These are phyloP conservation scores for Bombylius discolor DNA, from an alignment of 2,888 invertebrate species.

Conservation along the genomic window DNA sequence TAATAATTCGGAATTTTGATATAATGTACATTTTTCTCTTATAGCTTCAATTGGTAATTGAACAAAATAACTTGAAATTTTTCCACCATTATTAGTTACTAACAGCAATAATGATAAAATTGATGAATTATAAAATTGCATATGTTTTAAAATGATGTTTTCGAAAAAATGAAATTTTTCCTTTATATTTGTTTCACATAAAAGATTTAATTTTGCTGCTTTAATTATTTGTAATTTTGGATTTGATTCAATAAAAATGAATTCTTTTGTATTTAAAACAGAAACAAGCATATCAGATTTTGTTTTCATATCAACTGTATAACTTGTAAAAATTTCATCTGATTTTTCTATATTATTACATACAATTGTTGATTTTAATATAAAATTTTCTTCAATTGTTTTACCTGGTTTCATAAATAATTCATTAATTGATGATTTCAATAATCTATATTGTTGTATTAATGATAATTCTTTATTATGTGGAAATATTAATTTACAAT, in stretches of 20 bases:
- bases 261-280: conserved; percentile 25
- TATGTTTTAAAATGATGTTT: conserved; percentile 46
- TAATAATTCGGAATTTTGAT: conserved; percentile 21
- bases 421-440: conserved; percentile 50
- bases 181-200: conserved; percentile 34
- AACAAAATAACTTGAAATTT: conserved; percentile 38
- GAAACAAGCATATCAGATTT: conserved; percentile 25
- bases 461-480: conserved; percentile 65
- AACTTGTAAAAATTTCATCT: conserved; percentile 20
- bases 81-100: conserved; percentile 39
- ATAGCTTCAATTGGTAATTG: conserved; percentile 34
- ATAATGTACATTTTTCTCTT: conserved; percentile 36
- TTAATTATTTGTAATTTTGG: conserved; percentile 33
- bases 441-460: conserved; percentile 62
- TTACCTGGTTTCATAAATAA: conserved; percentile 55
- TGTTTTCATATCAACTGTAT: conserved; percentile 23
- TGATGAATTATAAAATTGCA: conserved; percentile 56
- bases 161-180: conserved; percentile 17
- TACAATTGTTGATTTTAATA: conserved; percentile 40
- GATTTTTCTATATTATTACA: conserved; percentile 34
- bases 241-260: conserved; percentile 28
- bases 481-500: conserved; percentile 59
- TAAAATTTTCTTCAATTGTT: conserved; percentile 50
- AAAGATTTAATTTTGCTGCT: conserved; percentile 43
- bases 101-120: conserved; percentile 58